A percentile compares a stretch with the other conserved stretches of the same genome.
Evolutionary conservation across 23 tunicate species (phyloP).

Genomic region (Corella eumyota): DNA sequence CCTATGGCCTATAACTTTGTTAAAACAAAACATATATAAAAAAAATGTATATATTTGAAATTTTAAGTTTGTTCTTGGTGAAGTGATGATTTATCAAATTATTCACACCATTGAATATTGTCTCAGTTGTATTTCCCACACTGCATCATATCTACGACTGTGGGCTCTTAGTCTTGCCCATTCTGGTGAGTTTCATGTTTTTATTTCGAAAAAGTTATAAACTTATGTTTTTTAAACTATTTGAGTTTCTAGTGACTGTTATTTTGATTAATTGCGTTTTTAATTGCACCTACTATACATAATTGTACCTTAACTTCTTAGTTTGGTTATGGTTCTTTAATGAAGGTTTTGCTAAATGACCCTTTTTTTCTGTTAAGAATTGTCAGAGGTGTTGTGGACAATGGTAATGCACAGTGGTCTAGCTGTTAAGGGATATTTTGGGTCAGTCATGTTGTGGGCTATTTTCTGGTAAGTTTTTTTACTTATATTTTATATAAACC

Average conservation of each 20-base stretch:
- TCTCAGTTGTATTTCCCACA: slow-evolving; percentile 96
- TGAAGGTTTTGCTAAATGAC: too few species aligned
- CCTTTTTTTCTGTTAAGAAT: slow-evolving; percentile 16
- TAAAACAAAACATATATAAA: too few species aligned
- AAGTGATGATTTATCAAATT: slow-evolving; percentile 62
- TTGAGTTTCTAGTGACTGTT: too few species aligned
- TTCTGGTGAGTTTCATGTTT: slow-evolving; percentile 33
- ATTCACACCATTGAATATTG: slow-evolving; percentile 95
- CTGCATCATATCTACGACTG: slow-evolving; percentile 84
- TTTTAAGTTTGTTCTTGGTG: slow-evolving; percentile 53
- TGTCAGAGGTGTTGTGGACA: slow-evolving; percentile 83
- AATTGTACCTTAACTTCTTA: too few species aligned
- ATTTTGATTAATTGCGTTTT: too few species aligned
- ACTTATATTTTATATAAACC: neutral
- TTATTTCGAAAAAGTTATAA: neutral
- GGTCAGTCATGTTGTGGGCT: slow-evolving; percentile 10
- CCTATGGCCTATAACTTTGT: too few species aligned
- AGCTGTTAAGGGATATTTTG: slow-evolving; percentile 5
- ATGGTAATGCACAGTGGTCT: slow-evolving; percentile 76
- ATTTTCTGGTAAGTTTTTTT: slow-evolving; percentile 33
- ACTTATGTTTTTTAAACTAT: neutral
- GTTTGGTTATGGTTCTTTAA: neutral
- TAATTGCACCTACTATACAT: too few species aligned
- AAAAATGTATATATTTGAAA: too few species aligned
- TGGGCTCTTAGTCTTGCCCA: slow-evolving; percentile 98